Conservation (phyloP, 2,797 vertebrate genomes). For the Diceros bicornis region DNA sequence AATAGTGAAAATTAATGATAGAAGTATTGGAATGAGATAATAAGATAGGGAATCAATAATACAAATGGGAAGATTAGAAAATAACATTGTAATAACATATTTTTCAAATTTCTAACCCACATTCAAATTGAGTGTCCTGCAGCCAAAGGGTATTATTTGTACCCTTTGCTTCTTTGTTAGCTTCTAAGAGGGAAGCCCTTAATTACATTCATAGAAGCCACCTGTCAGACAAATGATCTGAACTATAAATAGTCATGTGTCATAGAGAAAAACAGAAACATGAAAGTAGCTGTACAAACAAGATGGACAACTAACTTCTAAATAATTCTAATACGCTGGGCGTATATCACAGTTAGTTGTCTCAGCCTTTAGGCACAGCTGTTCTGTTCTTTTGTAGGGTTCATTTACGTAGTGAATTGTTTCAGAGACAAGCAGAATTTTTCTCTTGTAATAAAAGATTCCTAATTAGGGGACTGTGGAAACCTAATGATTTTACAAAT, state of each 20-base stretch:
- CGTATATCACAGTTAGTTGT: conserved; percentile 16
- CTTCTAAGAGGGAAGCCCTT: conserved; percentile 21
- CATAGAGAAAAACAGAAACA: conserved; percentile 54
- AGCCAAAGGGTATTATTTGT: conserved; percentile 26
- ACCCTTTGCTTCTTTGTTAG: neutral
- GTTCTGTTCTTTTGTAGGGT: conserved; percentile 30
- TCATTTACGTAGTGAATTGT: conserved; percentile 73
- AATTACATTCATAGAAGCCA: conserved; percentile 15
- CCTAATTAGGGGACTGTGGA: conserved; percentile 52
- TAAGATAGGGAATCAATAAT: conserved; percentile 8
- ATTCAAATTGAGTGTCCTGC: neutral
- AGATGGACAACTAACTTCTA: conserved; percentile 31
- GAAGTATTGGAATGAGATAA: neutral
- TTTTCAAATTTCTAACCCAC: conserved; percentile 28
- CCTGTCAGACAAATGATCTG: conserved; percentile 41
- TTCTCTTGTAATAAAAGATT: conserved; percentile 56
- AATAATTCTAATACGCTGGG: conserved; percentile 27
- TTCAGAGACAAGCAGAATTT: conserved; percentile 64
- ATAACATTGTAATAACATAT: neutral
- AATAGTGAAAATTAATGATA: conserved; percentile 19
- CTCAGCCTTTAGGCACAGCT: conserved; percentile 56
- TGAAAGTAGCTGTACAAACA: conserved; percentile 18
- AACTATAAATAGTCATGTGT: conserved; percentile 45
- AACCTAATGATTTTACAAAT: conserved; percentile 65
- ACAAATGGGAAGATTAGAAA: conserved; percentile 9